Percentiles rank a stretch among this genome's conserved stretches.
Conservation (phyloP, 92 coral and sea anemone genomes). For the Palythoa caribaeorum region DNA sequence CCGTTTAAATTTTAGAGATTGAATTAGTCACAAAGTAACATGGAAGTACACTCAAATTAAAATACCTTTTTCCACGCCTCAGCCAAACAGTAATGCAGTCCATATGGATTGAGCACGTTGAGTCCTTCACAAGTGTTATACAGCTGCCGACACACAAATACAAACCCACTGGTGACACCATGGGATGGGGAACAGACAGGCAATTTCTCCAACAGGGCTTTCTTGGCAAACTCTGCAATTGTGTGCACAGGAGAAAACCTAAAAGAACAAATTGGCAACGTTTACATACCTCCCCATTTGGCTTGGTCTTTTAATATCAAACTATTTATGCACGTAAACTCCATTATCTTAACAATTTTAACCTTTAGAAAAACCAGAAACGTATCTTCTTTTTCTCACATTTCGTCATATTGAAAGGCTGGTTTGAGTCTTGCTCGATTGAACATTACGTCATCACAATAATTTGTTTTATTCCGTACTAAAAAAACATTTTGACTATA, state of each 20-base stretch:
- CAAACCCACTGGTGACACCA: constrained; percentile 86
- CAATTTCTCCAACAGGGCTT: constrained; percentile 81
- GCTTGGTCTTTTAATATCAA: no score
- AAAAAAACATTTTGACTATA: no score
- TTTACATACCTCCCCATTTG: neutral
- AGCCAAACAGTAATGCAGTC: constrained; percentile 89
- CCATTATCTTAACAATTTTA: no score
- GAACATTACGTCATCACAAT: no score
- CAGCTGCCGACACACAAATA: constrained; percentile 94
- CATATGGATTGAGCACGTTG: constrained; percentile 87
- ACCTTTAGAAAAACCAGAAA: no score
- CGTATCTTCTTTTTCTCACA: no score
- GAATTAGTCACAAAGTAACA: neutral
- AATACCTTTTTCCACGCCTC: constrained; percentile 92
- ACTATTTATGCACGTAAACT: no score
- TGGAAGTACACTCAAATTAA: neutral
- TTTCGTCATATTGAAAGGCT: no score
- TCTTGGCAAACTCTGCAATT: constrained; percentile 94
- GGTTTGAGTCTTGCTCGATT: no score
- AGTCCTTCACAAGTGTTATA: constrained; percentile 97
- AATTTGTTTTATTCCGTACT: no score
- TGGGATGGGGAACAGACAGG: constrained; percentile 77
- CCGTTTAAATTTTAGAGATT: neutral
- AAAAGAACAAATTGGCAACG: neutral
- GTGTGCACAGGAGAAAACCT: constrained; percentile 96